phyloP scores from a whole-genome alignment of 1,140 invertebrate genomes.

The Sesamia nonagrioides region DNA sequence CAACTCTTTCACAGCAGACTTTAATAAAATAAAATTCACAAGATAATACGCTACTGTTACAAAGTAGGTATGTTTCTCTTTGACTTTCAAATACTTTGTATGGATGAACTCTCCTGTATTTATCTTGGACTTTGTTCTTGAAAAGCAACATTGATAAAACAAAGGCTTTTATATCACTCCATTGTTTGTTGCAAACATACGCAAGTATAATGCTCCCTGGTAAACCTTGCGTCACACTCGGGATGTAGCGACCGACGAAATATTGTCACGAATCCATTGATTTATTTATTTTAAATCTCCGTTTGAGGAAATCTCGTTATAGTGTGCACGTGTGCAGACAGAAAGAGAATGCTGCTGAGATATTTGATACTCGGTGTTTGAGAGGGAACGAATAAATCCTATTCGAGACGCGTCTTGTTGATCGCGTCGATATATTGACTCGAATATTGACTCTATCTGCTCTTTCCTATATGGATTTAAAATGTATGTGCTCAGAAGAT shows the following conservation, averaged over 20 bases:
- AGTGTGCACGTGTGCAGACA: slow-evolving; percentile 27
- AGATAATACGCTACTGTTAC: slow-evolving; percentile 16
- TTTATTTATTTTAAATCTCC: slow-evolving; percentile 44
- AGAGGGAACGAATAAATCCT: neutral
- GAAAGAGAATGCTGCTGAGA: slow-evolving; percentile 5
- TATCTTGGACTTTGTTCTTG: slow-evolving; percentile 13
- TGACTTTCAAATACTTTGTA: slow-evolving; percentile 2
- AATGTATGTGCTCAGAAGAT: neutral
- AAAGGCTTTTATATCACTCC: slow-evolving; percentile 17
- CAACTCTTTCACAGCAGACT: neutral
- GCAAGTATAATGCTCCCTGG: neutral
- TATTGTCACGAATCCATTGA: slow-evolving; percentile 22
- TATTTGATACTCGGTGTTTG: slow-evolving; percentile 36
- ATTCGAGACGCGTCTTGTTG: neutral
- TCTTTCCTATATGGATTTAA: neutral
- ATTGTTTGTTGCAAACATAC: slow-evolving; percentile 7
- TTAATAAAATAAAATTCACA: slow-evolving; percentile 27
- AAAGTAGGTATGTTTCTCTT: slow-evolving; percentile 12
- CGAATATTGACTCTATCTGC: neutral
- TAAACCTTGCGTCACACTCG: neutral
- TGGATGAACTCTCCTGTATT: slow-evolving; percentile 24
- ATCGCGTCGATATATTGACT: slow-evolving; percentile 1
- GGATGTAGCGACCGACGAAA: neutral
- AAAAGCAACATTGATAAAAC: slow-evolving; percentile 31
- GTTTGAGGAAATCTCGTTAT: slow-evolving; percentile 37